Base-by-base conservation (phyloP, 1,140 invertebrate genomes). In the Drosophila simulans region DNA sequence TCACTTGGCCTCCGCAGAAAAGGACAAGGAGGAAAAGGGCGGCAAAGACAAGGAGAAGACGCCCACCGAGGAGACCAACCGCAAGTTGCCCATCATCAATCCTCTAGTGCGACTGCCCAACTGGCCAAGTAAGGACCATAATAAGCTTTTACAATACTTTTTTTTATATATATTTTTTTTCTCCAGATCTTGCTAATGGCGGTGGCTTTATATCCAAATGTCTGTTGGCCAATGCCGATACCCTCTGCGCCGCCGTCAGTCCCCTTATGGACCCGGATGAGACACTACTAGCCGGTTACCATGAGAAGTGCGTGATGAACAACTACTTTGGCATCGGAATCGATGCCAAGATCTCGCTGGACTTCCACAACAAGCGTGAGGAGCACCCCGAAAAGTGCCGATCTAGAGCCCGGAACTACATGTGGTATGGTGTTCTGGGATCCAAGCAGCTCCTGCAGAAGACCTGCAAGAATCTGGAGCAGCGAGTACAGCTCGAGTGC, bases 251-350 rank as follows among this genome's bases (percentile, higher is more conserved):
- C 37, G 97, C 98, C 5, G 97, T 97, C 12, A 98, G 97, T 71
- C 98, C 98, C 4, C 93, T 98, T 12, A 97, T 98, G 95, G 97
- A 98, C 92, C 95, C 96, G 0, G 97, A 98, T 92, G 97, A 98
- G 89, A 97, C 97, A 7, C 93, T 97, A 11, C 92, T 97, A 93
- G 97, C 98, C 93, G 97, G 97, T 4, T 99, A 98, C 92, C 96
- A 96, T 77, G 98, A 99, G 93, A 95, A 96, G 73, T 98, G 97
- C 74, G 98, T 99, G 1, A 99, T 99, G 98, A 99, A 99, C 92
- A 99, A 99, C 92, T 99, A 99, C 92, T 99, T 99, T 93, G 98
- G 98, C 1, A 99, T 99, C 91, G 98, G 98, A 12, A 97, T 99
- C 49, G 98, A 99, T 94, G 98, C 98, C 1, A 99, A 99, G 93